Evolutionary conservation across 2,797 vertebrate species (phyloP).

Genomic region (Notamacropus eugenii): DNA sequence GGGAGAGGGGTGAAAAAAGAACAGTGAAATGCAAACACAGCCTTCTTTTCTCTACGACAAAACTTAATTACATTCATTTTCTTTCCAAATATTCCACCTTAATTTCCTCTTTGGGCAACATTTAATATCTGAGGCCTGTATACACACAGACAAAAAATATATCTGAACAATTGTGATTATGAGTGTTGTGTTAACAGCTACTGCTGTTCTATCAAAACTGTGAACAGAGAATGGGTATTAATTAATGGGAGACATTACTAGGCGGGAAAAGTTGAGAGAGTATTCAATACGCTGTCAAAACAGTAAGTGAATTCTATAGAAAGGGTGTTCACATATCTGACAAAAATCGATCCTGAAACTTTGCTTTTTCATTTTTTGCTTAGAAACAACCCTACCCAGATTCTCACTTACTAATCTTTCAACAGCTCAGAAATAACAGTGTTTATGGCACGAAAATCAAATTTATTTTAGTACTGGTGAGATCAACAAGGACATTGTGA

Average conservation of each 20-base stretch:
- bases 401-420: slow-evolving; percentile 76
- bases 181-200: slow-evolving; percentile 73
- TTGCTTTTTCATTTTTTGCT: slow-evolving; percentile 72
- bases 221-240: slow-evolving; percentile 77
- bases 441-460: slow-evolving; percentile 71
- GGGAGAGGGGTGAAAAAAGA: slow-evolving; percentile 6
- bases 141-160: slow-evolving; percentile 63
- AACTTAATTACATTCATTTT: slow-evolving; percentile 48
- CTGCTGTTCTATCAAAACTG: slow-evolving; percentile 77
- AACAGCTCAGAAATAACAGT: slow-evolving; percentile 67
- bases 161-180: slow-evolving; percentile 75
- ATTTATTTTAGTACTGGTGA: slow-evolving; percentile 72
- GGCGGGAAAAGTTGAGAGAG: slow-evolving; percentile 72
- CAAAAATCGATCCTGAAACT: slow-evolving; percentile 80
- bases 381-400: slow-evolving; percentile 69
- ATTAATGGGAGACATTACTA: slow-evolving; percentile 80
- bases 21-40: slow-evolving; percentile 49
- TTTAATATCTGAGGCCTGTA: slow-evolving; percentile 48
- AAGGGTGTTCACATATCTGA: slow-evolving; percentile 78
- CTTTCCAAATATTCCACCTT: slow-evolving; percentile 49
- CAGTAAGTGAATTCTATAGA: slow-evolving; percentile 78
- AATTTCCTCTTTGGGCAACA: slow-evolving; percentile 45
- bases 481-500: slow-evolving; percentile 69
- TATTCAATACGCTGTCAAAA: slow-evolving; percentile 81
- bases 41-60: slow-evolving; percentile 41